These are phyloP conservation scores for Amyelois transitella DNA, from an alignment of 1,140 invertebrate genomes.

Conservation along the genomic window DNA sequence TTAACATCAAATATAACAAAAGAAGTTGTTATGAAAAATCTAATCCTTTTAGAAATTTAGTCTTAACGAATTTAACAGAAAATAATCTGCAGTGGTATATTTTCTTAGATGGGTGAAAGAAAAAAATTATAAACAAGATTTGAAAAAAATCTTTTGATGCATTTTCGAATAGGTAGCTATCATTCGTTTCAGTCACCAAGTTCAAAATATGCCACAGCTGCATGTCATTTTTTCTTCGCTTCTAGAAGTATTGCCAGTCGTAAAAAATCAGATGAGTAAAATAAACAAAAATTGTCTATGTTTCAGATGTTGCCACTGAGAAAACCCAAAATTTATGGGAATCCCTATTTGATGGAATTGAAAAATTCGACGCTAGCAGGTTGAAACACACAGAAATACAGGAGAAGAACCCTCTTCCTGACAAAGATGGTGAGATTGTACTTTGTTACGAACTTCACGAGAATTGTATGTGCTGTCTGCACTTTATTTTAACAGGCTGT, in stretches of 20 bases:
- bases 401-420: constrained; percentile 94
- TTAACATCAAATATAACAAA: too few species aligned
- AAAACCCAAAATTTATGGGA: constrained; percentile 89
- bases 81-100: too few species aligned
- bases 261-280: not conserved
- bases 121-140: too few species aligned
- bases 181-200: too few species aligned
- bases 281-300: constrained; percentile 12
- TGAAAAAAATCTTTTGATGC: too few species aligned
- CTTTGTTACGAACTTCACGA: not conserved
- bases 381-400: constrained; percentile 94
- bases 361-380: constrained; percentile 86
- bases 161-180: too few species aligned
- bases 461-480: not conserved
- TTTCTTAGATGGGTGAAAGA: too few species aligned
- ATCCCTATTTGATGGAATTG: constrained; percentile 88
- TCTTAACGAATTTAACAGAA: too few species aligned
- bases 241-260: not conserved
- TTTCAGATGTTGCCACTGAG: constrained; percentile 88
- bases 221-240: too few species aligned
- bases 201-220: too few species aligned
- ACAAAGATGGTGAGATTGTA: constrained; percentile 88
- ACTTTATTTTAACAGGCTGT: not conserved
- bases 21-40: too few species aligned
- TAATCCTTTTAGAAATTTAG: too few species aligned